phyloP scores from a whole-genome alignment of 1,140 invertebrate species.

The Solen grandis region DNA sequence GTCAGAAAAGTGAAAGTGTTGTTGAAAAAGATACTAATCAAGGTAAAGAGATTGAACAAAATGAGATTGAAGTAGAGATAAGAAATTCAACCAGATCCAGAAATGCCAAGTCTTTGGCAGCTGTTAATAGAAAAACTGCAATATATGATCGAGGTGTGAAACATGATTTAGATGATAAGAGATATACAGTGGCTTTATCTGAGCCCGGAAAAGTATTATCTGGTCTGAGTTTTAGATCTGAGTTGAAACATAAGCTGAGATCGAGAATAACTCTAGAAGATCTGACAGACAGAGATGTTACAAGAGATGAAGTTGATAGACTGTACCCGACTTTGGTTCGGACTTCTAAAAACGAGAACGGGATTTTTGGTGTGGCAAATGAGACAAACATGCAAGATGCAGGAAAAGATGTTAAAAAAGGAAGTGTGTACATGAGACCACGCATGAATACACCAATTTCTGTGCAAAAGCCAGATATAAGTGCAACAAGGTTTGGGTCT shows the following conservation, averaged over 20 bases:
- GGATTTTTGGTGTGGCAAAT: too few species aligned
- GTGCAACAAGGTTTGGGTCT: not conserved
- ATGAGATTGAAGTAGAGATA: too few species aligned
- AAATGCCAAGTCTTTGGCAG: too few species aligned
- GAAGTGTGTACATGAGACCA: conserved; percentile 33
- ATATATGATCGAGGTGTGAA: too few species aligned
- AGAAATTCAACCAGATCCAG: too few species aligned
- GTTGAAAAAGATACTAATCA: not conserved
- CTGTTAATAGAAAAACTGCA: too few species aligned
- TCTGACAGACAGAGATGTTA: conserved; percentile 25
- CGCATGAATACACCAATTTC: conserved; percentile 16
- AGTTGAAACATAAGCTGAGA: conserved; percentile 40
- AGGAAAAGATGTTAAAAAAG: conserved; percentile 29
- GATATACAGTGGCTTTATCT: too few species aligned
- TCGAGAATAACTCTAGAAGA: conserved; percentile 32
- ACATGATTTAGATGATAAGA: too few species aligned
- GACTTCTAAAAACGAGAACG: too few species aligned
- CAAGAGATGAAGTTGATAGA: conserved; percentile 4
- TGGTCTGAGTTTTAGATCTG: conserved; percentile 22
- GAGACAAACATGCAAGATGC: too few species aligned
- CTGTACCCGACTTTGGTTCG: conserved; percentile 37
- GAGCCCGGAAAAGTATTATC: too few species aligned
- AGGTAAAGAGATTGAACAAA: too few species aligned
- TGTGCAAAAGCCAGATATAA: conserved; percentile 14
- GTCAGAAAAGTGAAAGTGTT: not conserved